Conservation (phyloP, 1,140 invertebrate species). For the Acromyrmex charruanus region DNA sequence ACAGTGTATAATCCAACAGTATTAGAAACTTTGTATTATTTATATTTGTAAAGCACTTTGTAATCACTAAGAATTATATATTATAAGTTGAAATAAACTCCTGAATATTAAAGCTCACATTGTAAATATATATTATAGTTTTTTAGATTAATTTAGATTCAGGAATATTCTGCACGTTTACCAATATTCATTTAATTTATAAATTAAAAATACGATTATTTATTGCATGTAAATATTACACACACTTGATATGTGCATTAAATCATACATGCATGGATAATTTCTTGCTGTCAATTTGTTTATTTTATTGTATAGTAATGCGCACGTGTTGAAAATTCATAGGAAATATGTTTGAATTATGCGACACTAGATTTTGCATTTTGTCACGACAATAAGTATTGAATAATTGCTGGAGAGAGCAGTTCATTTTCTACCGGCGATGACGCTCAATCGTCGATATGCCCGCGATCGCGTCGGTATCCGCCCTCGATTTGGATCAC, state of each 20-base stretch:
- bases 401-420: constrained; percentile 35
- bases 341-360: constrained; percentile 16
- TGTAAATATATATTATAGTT: background rate
- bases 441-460: constrained; percentile 26
- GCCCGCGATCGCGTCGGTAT: background rate
- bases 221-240: constrained; percentile 4
- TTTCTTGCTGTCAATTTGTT: background rate
- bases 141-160: background rate
- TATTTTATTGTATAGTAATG: background rate
- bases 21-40: background rate
- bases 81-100: background rate
- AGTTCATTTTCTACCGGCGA: constrained; percentile 46
- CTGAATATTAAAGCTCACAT: background rate
- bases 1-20: background rate
- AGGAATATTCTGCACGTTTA: background rate
- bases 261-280: background rate
- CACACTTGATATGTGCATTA: background rate
- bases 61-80: background rate
- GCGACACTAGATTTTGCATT: constrained; percentile 7
- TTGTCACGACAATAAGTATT: constrained; percentile 31
- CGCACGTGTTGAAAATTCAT: background rate
- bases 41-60: background rate
- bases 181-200: background rate
- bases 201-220: constrained; percentile 14
- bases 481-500: constrained; percentile 47